phyloP scores from a whole-genome alignment of 2,797 vertebrate species.

The Pteronotus mesoamericanus region DNA sequence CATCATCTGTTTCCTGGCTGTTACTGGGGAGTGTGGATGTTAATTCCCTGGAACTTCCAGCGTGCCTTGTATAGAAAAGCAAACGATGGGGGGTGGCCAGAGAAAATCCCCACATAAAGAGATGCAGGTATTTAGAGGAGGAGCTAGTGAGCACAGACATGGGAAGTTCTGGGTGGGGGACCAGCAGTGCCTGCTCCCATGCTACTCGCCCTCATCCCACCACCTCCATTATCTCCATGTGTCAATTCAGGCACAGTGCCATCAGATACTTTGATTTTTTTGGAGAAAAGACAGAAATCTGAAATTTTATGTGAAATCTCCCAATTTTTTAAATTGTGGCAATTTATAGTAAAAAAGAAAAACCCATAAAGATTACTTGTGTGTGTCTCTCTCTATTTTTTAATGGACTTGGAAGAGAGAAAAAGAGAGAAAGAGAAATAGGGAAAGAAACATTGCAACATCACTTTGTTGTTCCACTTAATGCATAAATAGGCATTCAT shows the following conservation, averaged over 20 bases:
- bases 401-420: too few species aligned
- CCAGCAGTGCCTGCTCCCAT: rapidly evolving
- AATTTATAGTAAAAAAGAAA: background rate
- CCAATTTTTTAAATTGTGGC: background rate
- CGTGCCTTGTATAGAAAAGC: background rate
- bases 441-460: background rate
- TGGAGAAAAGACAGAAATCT: background rate
- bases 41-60: background rate
- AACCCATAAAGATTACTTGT: background rate
- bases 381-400: background rate
- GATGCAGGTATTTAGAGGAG: background rate
- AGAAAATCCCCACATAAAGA: background rate
- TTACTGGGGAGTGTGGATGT: background rate
- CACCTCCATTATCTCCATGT: background rate
- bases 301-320: background rate
- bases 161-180: too few species aligned
- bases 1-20: background rate
- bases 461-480: background rate
- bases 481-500: background rate
- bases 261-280: background rate
- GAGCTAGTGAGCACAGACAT: background rate
- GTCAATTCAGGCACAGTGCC: background rate
- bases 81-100: background rate
- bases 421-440: too few species aligned
- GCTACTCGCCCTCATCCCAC: background rate